phyloP scores from a whole-genome alignment of 1,140 invertebrate genomes.

The Eciton burchellii region DNA sequence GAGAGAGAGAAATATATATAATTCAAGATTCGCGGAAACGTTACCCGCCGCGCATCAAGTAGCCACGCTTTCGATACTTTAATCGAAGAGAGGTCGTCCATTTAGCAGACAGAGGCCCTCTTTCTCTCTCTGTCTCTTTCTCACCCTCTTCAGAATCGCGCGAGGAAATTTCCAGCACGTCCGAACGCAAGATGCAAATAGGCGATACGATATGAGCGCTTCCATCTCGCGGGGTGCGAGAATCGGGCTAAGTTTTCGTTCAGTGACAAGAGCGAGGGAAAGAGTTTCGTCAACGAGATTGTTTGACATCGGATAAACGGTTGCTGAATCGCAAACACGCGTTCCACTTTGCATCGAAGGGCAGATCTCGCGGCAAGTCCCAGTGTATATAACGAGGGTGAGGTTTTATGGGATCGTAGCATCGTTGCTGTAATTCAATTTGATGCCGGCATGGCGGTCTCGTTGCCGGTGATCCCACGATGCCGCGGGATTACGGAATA shows the following conservation, averaged over 20 bases:
- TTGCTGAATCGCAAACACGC: conserved; percentile 52
- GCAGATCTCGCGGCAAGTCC: conserved; percentile 15
- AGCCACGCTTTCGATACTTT: neutral
- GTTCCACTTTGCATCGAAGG: conserved; percentile 24
- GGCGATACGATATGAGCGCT: no score
- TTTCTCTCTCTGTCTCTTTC: no score
- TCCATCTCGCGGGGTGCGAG: no score
- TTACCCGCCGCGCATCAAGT: conserved; percentile 1
- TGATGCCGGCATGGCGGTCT: conserved; percentile 42
- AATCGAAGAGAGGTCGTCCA: neutral
- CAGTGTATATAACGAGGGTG: conserved; percentile 56
- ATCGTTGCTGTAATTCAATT: conserved; percentile 63
- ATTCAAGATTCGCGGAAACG: conserved; percentile 15
- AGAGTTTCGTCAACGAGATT: neutral
- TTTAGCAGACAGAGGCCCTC: no score
- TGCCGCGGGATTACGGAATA: conserved; percentile 37
- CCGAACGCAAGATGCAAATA: neutral
- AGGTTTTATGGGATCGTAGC: conserved; percentile 58
- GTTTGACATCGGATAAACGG: conserved; percentile 37
- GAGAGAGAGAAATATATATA: no score
- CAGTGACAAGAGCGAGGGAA: neutral
- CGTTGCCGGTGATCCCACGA: conserved; percentile 29
- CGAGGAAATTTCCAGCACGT: no score
- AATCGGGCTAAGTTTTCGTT: neutral
- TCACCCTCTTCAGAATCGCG: no score